Conservation (phyloP, 2,113 vertebrate species). For the Phrynosoma platyrhinos region DNA sequence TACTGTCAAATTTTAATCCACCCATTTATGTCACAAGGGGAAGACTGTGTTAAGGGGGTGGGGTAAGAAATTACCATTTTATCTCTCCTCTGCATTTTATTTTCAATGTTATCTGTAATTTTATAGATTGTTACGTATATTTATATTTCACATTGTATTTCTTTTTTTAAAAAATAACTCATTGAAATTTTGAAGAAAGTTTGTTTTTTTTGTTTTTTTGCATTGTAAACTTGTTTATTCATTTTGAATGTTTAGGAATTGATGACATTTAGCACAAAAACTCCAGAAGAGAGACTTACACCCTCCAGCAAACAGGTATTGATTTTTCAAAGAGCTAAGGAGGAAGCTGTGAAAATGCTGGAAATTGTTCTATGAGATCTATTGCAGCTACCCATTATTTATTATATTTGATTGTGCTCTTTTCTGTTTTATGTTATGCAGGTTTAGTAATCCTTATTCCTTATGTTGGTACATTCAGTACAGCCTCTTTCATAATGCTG, state of each 20-base stretch:
- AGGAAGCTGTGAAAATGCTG: background rate
- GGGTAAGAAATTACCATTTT: no score
- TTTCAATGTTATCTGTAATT: background rate
- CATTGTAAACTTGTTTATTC: conserved; percentile 1
- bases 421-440: background rate
- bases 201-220: no score
- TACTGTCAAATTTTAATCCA: background rate
- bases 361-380: background rate
- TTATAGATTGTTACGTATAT: background rate
- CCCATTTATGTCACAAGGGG: no score
- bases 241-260: conserved; percentile 83
- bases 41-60: background rate
- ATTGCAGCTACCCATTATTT: background rate
- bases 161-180: background rate
- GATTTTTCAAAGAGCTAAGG: background rate
- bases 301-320: conserved; percentile 89
- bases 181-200: background rate
- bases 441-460: background rate
- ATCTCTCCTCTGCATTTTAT: background rate
- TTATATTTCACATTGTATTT: background rate
- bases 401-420: background rate
- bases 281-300: conserved; percentile 86
- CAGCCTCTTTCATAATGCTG: background rate
- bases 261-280: conserved; percentile 86
- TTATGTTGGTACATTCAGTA: background rate